Conservation (phyloP, 2,888 invertebrate species). For the Gymnoscelis rufifasciata region DNA sequence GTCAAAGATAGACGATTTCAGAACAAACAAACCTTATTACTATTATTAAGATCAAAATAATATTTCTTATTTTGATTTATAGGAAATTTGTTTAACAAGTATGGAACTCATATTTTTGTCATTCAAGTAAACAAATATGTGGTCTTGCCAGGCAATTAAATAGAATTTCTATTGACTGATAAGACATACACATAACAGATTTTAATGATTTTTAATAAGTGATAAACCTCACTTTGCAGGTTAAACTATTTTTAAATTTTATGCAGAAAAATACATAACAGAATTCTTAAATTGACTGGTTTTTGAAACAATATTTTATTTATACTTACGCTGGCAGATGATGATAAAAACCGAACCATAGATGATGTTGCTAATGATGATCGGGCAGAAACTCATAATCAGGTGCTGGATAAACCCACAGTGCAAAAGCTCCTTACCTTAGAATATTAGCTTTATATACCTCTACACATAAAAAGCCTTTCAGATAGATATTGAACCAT, state of each 20-base stretch:
- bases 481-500: conserved; percentile 60
- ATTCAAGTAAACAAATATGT: conserved; percentile 1
- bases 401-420: conserved; percentile 28
- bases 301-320: background rate
- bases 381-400: conserved; percentile 21
- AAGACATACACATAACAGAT: background rate
- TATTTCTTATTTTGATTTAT: no score
- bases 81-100: no score
- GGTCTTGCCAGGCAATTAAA: conserved; percentile 8
- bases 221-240: no score
- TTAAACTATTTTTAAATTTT: no score
- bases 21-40: no score
- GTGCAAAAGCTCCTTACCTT: conserved; percentile 44
- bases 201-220: no score
- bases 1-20: no score
- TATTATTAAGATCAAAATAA: no score
- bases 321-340: conserved; percentile 14
- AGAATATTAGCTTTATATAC: conserved; percentile 34
- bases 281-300: no score
- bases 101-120: background rate
- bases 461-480: conserved; percentile 75
- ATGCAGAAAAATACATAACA: no score
- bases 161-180: background rate
- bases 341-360: conserved; percentile 9
- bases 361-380: conserved; percentile 14